Evolutionary conservation across 2,113 vertebrate species (phyloP).

Genomic region (Heterocephalus glaber): DNA sequence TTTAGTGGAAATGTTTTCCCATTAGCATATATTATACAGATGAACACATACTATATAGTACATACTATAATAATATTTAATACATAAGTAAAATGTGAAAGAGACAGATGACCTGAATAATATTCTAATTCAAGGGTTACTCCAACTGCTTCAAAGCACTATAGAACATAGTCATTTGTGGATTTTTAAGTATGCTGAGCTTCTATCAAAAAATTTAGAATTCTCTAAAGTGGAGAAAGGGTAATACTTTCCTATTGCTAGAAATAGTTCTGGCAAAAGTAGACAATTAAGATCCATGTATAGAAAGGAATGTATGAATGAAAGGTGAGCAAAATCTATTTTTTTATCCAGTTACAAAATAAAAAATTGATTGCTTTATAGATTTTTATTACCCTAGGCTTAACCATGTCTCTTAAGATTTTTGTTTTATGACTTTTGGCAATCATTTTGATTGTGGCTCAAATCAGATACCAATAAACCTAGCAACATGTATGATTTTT

Average conservation of each 20-base stretch:
- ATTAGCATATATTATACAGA: neutral
- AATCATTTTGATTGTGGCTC: neutral
- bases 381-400: neutral
- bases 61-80: neutral
- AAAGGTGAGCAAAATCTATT: neutral
- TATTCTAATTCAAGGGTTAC: neutral
- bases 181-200: neutral
- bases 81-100: neutral
- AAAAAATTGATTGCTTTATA: neutral
- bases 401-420: neutral
- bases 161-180: neutral
- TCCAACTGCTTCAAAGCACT: neutral
- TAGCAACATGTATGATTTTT: neutral
- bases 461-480: neutral
- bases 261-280: neutral
- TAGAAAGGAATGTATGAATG: neutral
- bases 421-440: neutral
- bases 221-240: neutral
- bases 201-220: neutral
- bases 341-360: neutral
- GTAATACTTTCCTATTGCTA: neutral
- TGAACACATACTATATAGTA: neutral
- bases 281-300: neutral
- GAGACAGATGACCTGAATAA: neutral
- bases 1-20: neutral